Percentiles rank a stretch among this genome's conserved stretches.
Evolutionary conservation across 2,888 invertebrate genomes (phyloP).

Genomic region (Eristalis arbustorum): DNA sequence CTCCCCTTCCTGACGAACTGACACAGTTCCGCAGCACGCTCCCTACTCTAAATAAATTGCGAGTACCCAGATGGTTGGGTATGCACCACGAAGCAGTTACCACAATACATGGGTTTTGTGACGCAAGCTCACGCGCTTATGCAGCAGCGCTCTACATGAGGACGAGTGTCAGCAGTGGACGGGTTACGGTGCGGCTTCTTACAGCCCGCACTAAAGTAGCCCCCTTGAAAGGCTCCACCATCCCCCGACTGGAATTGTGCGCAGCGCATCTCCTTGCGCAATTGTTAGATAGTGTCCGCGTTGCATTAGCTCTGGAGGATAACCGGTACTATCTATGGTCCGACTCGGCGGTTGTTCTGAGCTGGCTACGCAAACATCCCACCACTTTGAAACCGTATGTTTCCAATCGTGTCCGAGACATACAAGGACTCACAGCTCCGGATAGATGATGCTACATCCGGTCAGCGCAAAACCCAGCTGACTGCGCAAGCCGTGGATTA

Average conservation of each 20-base stretch:
- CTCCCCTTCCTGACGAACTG: background rate
- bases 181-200: background rate
- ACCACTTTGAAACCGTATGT: conserved; percentile 17
- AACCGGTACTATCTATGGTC: background rate
- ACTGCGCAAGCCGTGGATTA: conserved; percentile 23
- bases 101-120: background rate
- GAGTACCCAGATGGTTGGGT: background rate
- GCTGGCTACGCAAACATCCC: conserved; percentile 28
- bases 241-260: conserved; percentile 3
- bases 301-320: background rate
- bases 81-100: background rate
- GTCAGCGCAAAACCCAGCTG: conserved; percentile 16
- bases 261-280: conserved; percentile 1
- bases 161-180: background rate
- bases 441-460: conserved; percentile 65
- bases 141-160: background rate
- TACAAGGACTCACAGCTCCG: conserved; percentile 21
- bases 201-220: background rate
- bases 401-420: conserved; percentile 8
- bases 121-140: background rate
- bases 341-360: conserved; percentile 10
- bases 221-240: background rate
- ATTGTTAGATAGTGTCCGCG: background rate
- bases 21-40: background rate
- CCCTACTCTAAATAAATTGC: background rate